Evolutionary conservation across 2,797 vertebrate species (phyloP), one percentile per base, ranked within the genome.

Genomic region (Brachyrhaphis roseni): DNA sequence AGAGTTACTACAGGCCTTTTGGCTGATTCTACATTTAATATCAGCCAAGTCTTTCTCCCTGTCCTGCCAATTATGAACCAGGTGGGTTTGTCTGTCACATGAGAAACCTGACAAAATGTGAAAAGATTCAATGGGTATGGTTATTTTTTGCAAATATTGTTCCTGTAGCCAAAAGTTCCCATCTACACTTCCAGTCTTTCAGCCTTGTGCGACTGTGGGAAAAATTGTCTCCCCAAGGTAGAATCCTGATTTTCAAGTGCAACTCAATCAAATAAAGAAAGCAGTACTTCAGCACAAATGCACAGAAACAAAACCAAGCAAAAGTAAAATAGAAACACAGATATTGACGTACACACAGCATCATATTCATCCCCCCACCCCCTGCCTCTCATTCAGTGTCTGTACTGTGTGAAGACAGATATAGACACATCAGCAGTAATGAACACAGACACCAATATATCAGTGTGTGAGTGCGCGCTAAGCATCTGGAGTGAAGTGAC

Each of bases 381-480:
- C 11, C 85, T 80, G 80, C 39, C 81, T 86, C 83, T 87, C 79
- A 82, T 82, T 85, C 83, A 75, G 75, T 75, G 83, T 88, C 84
- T 85, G 76, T 64, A 34, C 86, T 51, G 62, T 66, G 76, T 84
- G 84, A 84, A 88, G 90, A 91, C 87, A 91, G 90, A 91, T 84
- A 86, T 88, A 83, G 90, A 83, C 83, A 86, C 90, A 93, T 95
- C 94, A 94, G 82, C 82, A 77, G 83, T 96, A 95, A 95, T 95
- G 90, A 95, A 95, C 94, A 95, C 89, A 94, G 95, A 94, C 93
- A 87, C 91, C 85, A 80, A 93, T 95, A 92, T 94, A 95, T 95
- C 91, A 90, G 84, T 79, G 85, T 89, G 83, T 86, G 86, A 92
- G 83, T 91, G 88, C 86, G 90, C 82, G 84, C 91, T 91, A 89